These are phyloP conservation scores for Salvelinus alpinus DNA, from an alignment of 2,113 vertebrate species.

Conservation along the genomic window DNA sequence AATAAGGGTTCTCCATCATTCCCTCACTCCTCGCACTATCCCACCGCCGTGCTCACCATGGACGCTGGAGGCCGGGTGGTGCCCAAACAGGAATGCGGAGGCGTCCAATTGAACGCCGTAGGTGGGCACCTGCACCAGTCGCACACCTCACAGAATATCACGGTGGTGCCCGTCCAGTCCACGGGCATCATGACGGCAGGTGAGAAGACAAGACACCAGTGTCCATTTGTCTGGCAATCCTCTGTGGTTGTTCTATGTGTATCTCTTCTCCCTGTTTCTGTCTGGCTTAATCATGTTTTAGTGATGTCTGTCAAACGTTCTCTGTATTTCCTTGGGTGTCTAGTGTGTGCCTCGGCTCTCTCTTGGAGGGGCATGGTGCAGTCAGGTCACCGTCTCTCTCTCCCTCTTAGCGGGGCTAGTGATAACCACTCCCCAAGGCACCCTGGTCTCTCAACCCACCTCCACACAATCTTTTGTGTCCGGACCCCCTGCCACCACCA, in stretches of 20 bases:
- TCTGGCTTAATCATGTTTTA: background rate
- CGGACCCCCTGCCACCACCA: conserved; percentile 79
- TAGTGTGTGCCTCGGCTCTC: background rate
- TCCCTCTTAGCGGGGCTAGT: conserved; percentile 85
- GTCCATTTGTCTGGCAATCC: background rate
- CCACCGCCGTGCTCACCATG: conserved; percentile 81
- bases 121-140: conserved; percentile 88
- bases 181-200: conserved; percentile 95
- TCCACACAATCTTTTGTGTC: conserved; percentile 93
- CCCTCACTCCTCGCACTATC: conserved; percentile 78
- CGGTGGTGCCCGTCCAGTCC: conserved; percentile 91
- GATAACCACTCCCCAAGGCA: conserved; percentile 94
- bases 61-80: conserved; percentile 72
- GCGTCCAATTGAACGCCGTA: conserved; percentile 70
- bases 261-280: background rate
- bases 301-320: background rate
- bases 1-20: conserved; percentile 78
- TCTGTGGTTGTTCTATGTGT: background rate
- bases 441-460: conserved; percentile 85
- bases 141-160: conserved; percentile 93
- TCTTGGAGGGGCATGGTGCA: background rate
- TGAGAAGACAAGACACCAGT: conserved; percentile 45
- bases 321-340: background rate
- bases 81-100: conserved; percentile 78
- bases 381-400: background rate